Evolutionary conservation across 2,888 invertebrate species (phyloP), one percentile per base, ranked within the genome.

Genomic region (Thecocarcelia acutangulata): DNA sequence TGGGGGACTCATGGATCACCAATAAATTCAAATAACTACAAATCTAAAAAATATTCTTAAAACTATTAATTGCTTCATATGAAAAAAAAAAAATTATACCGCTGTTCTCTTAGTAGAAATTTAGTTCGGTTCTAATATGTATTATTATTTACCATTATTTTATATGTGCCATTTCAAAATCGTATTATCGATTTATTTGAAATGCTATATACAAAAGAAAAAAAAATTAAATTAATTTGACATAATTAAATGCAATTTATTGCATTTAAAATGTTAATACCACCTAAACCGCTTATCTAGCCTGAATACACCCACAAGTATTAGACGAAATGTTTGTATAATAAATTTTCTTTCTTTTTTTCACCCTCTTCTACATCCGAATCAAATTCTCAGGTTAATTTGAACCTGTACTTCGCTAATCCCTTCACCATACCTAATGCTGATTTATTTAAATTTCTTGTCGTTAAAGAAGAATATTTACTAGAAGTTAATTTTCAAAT

Each of bases 361-460:
- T 56, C 42, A n/a, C 28, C 19, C n/a, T 40, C 44, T 50, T 37
- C 56, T 50, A 28, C 59, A 21, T 74, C 74, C 78, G n/a, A n/a
- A 54, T 42, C 24, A 66, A 66, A 59, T 78, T 75, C 66, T 74
- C 21, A 56, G 21, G 17, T 42, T 82, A 70, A 66, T 82, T 78
- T 52, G 48, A 78, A 78, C 78, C 59, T 75, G 70, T 78, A 59
- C 13, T 17, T n/a, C 24, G 21, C 70, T 82, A 82, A 75, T 82
- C 78, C 70, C 70, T 66, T 54, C 74, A 46, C 66, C 33, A 44
- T 78, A 3, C 46, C 74, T 52, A 28, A 70, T 37, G 24, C 78
- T 82, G 70, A 82, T 82, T 82, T 82, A 82, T 82, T 78, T 74
- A 74, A 74, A 66, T 75, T 74, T 72, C 74, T 75, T 58, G 17